phyloP scores from a whole-genome alignment of 1,140 invertebrate species.

The Drosophila tsacasi region DNA sequence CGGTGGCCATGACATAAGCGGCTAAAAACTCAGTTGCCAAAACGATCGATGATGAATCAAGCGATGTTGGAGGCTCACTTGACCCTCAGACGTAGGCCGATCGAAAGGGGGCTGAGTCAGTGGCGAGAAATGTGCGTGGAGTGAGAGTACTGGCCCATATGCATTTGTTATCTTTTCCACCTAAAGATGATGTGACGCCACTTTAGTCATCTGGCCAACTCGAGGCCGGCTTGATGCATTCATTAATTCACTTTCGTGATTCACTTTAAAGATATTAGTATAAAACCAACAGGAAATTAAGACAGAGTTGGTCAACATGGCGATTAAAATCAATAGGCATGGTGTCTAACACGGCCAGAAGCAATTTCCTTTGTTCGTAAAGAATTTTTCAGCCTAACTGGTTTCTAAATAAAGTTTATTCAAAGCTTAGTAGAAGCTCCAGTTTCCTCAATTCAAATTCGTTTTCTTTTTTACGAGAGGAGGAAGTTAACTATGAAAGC shows the following conservation, averaged over 20 bases:
- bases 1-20: conserved; percentile 65
- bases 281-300: conserved; percentile 26
- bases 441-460: neutral
- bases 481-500: neutral
- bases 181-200: conserved; percentile 27
- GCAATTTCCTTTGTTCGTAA: conserved; percentile 16
- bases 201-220: conserved; percentile 6
- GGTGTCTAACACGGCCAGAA: neutral
- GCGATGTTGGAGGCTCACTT: conserved; percentile 27
- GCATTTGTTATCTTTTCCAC: conserved; percentile 29
- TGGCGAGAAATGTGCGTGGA: conserved; percentile 38
- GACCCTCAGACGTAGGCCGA: conserved; percentile 44
- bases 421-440: neutral
- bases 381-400: neutral
- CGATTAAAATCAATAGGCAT: conserved; percentile 21
- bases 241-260: conserved; percentile 11
- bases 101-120: conserved; percentile 35
- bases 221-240: neutral
- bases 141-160: conserved; percentile 17
- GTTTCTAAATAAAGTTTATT: neutral
- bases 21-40: conserved; percentile 51
- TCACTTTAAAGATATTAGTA: conserved; percentile 17
- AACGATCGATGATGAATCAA: conserved; percentile 63
- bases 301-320: conserved; percentile 17
- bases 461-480: neutral